Evolutionary conservation across 2,888 invertebrate genomes (phyloP).

Genomic region (Criorhina ranunculi): DNA sequence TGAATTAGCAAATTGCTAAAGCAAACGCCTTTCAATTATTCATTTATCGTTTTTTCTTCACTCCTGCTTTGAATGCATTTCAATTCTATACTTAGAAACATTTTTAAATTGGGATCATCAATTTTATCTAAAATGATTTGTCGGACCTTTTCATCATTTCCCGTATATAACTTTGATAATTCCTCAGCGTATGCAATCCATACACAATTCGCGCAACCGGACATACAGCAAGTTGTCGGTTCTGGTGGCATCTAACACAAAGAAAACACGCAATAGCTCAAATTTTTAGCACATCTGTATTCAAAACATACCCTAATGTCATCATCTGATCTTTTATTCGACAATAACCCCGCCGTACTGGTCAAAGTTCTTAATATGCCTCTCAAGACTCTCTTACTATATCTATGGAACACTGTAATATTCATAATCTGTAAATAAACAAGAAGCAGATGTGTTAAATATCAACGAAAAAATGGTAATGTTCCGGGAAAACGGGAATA

Average conservation of each 20-base stretch:
- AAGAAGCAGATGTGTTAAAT: slow-evolving; percentile 51
- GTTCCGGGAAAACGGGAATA: slow-evolving; percentile 78
- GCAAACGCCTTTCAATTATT: neutral
- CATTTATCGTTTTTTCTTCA: neutral
- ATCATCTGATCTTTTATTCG: slow-evolving; percentile 34
- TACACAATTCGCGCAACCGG: slow-evolving; percentile 96
- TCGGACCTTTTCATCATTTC: slow-evolving; percentile 89
- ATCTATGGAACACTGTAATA: slow-evolving; percentile 42
- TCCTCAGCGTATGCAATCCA: slow-evolving; percentile 96
- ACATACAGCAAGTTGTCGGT: slow-evolving; percentile 95
- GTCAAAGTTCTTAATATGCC: slow-evolving; percentile 40
- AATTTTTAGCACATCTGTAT: neutral
- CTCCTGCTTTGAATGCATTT: slow-evolving; percentile 81
- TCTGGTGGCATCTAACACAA: slow-evolving; percentile 83
- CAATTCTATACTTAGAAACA: slow-evolving; percentile 92
- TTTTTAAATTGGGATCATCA: slow-evolving; percentile 92
- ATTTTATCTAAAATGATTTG: slow-evolving; percentile 90
- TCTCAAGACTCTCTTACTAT: slow-evolving; percentile 37
- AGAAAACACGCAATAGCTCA: slow-evolving; percentile 5
- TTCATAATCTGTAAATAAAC: slow-evolving; percentile 63
- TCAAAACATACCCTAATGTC: slow-evolving; percentile 47
- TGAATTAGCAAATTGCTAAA: too few relatives aligned
- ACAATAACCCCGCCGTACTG: slow-evolving; percentile 13
- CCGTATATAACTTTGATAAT: slow-evolving; percentile 87
- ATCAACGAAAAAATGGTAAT: slow-evolving; percentile 50